phyloP scores from a whole-genome alignment of 2,888 invertebrate genomes.

The Cryptophagus acutangulus region DNA sequence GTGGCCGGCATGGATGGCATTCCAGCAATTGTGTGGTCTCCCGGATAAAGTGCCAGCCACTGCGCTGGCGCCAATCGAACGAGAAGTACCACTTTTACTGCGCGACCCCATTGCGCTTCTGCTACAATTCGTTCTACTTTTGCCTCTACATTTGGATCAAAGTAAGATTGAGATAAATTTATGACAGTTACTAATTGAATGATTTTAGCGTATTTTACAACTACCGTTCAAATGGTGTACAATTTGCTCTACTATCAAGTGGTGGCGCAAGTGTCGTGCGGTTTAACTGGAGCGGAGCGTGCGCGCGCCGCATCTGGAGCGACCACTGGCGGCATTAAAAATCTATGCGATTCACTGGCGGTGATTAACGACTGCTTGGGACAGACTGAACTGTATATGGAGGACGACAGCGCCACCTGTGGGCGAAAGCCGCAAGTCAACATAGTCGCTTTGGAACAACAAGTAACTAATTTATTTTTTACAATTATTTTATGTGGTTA shows the following conservation, averaged over 20 bases:
- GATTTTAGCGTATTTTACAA: slow-evolving; percentile 87
- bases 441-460: slow-evolving; percentile 46
- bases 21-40: slow-evolving; percentile 52
- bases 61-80: slow-evolving; percentile 47
- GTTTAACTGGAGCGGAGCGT: slow-evolving; percentile 61
- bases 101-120: slow-evolving; percentile 82
- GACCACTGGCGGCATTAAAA: slow-evolving; percentile 35
- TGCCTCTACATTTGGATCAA: slow-evolving; percentile 81
- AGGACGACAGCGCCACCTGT: slow-evolving; percentile 45
- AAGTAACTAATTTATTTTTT: slow-evolving; percentile 30
- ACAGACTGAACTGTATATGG: slow-evolving; percentile 58
- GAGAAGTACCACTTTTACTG: slow-evolving; percentile 77
- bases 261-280: slow-evolving; percentile 71
- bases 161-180: slow-evolving; percentile 53
- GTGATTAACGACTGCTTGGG: slow-evolving; percentile 51
- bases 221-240: slow-evolving; percentile 82
- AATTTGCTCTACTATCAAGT: slow-evolving; percentile 88
- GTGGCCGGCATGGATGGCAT: slow-evolving; percentile 53
- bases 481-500: slow-evolving; percentile 2
- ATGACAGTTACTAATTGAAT: slow-evolving; percentile 4
- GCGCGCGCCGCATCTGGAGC: slow-evolving; percentile 43
- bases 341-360: slow-evolving; percentile 45
- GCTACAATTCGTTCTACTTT: slow-evolving; percentile 78
- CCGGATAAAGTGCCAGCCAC: slow-evolving; percentile 37
- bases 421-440: slow-evolving; percentile 37